Evolutionary conservation across 1,140 invertebrate species (phyloP).

Genomic region (Harlomillsia oculata): DNA sequence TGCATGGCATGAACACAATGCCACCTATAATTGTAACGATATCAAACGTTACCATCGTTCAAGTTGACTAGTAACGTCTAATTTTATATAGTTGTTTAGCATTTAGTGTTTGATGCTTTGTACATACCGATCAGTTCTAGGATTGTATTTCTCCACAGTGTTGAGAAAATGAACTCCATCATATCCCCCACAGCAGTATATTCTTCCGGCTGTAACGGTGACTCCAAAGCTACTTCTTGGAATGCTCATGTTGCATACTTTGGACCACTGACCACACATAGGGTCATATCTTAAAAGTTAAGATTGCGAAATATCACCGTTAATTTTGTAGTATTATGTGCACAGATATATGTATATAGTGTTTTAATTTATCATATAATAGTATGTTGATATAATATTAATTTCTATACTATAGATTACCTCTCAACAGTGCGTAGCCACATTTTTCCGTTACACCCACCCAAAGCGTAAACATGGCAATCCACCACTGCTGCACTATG

Average conservation of each 20-base stretch:
- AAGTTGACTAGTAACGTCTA: no score
- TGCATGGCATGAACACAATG: conserved; percentile 40
- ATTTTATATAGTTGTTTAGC: background rate
- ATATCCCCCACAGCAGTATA: conserved; percentile 46
- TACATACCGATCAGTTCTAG: conserved; percentile 41
- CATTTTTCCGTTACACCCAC: conserved; percentile 38
- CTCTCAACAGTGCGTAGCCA: conserved; percentile 39
- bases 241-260: conserved; percentile 39
- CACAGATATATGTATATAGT: no score
- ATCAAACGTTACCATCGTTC: no score
- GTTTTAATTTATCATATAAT: no score
- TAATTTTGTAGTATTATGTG: no score
- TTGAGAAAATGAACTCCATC: conserved; percentile 44
- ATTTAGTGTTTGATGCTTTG: background rate
- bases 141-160: conserved; percentile 45
- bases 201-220: conserved; percentile 39
- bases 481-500: conserved; percentile 37
- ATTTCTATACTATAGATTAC: conserved; percentile 30
- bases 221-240: conserved; percentile 38
- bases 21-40: no score
- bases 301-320: conserved; percentile 4
- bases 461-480: conserved; percentile 38
- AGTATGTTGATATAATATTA: background rate
- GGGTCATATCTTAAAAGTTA: conserved; percentile 36
- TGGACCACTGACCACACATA: conserved; percentile 38